A percentile compares a stretch with the other conserved stretches of the same genome.
These are phyloP conservation scores for Plecturocebus donacophilus DNA, from an alignment of 2,113 vertebrate genomes.

Conservation along the genomic window DNA sequence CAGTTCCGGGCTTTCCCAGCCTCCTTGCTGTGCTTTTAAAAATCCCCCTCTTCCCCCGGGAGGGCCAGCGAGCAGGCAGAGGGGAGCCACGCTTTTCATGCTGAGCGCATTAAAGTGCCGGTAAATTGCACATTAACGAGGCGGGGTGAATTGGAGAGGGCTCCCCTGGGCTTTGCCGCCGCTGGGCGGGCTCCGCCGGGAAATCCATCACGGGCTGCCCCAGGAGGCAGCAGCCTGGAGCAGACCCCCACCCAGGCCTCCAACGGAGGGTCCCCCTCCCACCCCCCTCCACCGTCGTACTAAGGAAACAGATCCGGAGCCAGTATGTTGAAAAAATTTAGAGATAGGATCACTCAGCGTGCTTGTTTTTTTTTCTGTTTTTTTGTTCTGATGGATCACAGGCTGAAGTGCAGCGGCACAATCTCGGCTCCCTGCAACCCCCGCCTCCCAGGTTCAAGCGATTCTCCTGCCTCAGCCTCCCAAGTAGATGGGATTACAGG, in stretches of 20 bases:
- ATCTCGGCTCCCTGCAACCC: no score
- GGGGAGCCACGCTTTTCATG: constrained; percentile 80
- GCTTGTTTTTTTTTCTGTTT: no score
- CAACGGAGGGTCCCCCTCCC: background rate
- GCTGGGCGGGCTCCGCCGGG: constrained; percentile 82
- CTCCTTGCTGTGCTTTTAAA: background rate
- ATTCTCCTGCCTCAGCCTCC: no score
- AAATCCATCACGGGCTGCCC: constrained; percentile 82
- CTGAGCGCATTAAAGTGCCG: constrained; percentile 85
- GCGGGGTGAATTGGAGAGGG: constrained; percentile 81
- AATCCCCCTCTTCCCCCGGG: background rate
- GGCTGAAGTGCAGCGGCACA: no score
- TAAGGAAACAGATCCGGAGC: background rate
- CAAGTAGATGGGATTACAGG: no score
- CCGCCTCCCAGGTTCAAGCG: no score
- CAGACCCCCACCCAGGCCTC: background rate
- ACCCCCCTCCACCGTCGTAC: background rate
- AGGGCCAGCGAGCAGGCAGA: constrained; percentile 62
- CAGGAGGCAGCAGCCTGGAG: constrained; percentile 70
- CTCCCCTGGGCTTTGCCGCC: constrained; percentile 79
- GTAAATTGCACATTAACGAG: constrained; percentile 89
- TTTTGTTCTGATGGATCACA: no score
- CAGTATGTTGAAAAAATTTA: no score
- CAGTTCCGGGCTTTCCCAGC: background rate
- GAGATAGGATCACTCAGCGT: no score